Base-by-base conservation (phyloP, 2,113 vertebrate species). In the Psittacula cyanocephala region DNA sequence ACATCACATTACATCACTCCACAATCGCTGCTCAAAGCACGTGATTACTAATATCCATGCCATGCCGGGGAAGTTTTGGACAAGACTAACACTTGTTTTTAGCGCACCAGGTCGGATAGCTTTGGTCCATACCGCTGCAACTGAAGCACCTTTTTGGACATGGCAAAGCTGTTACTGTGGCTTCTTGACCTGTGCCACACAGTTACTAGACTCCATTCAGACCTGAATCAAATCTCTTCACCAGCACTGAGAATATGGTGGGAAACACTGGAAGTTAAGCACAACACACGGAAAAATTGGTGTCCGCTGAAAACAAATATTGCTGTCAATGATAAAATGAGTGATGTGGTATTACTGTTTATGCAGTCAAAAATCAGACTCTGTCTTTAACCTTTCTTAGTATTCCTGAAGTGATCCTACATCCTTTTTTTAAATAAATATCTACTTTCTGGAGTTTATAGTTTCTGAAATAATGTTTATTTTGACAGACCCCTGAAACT, bases 191-290 rank as follows among this genome's bases (percentile, higher is more conserved):
- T 71, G 65, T 53, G 52, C 47, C 82, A 74, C 33, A 10, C 6
- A 31, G 43, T 92, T 80, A 44, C 25, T 16, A 49, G 19, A 9
- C 22, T 89, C 49, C 22, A 41, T 9, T 75, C 75, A 79, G 41
- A 80, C 60, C 50, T 43, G 37, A 25, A 10, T n/a, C 16, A 81
- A 62, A 62, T 24, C 31, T 89, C 15, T 10, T 37, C 7, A 11
- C 11, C 3, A 5, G 18, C 18, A 69, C 16, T 29, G 13, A 72
- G 46, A 46, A 64, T 0, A 1, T 7, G 13, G 64, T 1, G 1
- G 49, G 70, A 70, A 78, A 79, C 2, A 5, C 3, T n/a, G 37
- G 17, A 79, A 79, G 24, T 17, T 64, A 67, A 88, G 0, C 6
- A 78, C 57, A 63, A 75, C 27, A 23, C 11, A 31, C 37, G 37